Evolutionary conservation across 2,888 invertebrate species (phyloP).

Genomic region (Auanema freiburgensis): DNA sequence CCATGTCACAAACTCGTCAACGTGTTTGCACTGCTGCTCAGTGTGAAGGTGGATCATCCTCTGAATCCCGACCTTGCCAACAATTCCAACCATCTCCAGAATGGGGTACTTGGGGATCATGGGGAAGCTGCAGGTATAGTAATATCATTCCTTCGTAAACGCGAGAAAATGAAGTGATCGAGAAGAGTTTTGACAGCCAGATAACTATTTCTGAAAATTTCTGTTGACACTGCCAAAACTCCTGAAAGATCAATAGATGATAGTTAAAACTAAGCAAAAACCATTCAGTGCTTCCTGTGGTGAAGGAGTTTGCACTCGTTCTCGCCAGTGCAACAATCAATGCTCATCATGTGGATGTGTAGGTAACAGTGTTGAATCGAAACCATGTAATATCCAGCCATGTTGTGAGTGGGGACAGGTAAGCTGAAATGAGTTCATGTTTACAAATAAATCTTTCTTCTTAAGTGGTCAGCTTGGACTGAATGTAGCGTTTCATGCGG

Average conservation of each 20-base stretch:
- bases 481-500: conserved; percentile 39
- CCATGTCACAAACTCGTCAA: conserved; percentile 33
- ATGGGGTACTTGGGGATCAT: conserved; percentile 38
- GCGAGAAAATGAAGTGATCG: background rate
- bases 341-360: conserved; percentile 42
- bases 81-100: conserved; percentile 38
- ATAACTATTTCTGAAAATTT: background rate
- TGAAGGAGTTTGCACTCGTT: conserved; percentile 37
- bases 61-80: conserved; percentile 37
- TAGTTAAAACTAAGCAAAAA: no score
- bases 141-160: background rate
- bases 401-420: conserved; percentile 41
- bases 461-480: conserved; percentile 40
- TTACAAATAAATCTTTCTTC: background rate
- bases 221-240: conserved; percentile 1
- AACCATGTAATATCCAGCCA: conserved; percentile 40
- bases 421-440: background rate
- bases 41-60: conserved; percentile 36
- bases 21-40: conserved; percentile 33
- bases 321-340: conserved; percentile 42
- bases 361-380: conserved; percentile 33
- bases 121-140: conserved; percentile 36
- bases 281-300: conserved; percentile 39
- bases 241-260: background rate
- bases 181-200: background rate